Base-by-base conservation (phyloP, 2,113 vertebrate species). In the Zosterops hypoxanthus region DNA sequence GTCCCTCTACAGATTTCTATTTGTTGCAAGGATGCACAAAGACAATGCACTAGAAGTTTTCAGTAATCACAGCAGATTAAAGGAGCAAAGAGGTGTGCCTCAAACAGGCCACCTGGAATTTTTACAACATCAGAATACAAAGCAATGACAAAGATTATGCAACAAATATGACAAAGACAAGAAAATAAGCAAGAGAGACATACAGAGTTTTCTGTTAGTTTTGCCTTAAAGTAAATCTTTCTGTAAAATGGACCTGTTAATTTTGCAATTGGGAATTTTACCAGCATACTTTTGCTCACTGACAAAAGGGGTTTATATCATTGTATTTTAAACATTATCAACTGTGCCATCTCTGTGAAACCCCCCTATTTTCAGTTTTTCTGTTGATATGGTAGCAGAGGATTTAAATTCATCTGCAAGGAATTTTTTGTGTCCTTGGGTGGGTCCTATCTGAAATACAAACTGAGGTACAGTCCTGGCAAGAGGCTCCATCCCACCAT, bases 281-380 rank as follows among this genome's bases (percentile, higher is more conserved):
- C 21, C 41, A 71, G 17, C 28, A 59, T 2, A 2, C 34, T 81
- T 89, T 24, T 56, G 36, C 36, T 84, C 61, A 77, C 10, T 72
- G 19, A 91, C 6, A 25, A 50, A 56, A 16, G 4, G 22, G 4
- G 2, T 2, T 56, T 59, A 34, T 39, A 39, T 50, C 0, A 23
- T 28, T 64, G 18, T 1, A 61, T 86, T 64, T 56, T 12, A 70
- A 64, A 39, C 0, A 1, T 47, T 64, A 63, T 36, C 11, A 60
- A 9, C 36, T 44, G 28, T 33, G 8, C 39, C 44, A 53, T 55
- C 18, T 65, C 42, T 33, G 23, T 72, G 66, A 94, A 69, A 91
- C 57, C 14, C 24, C 46, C 28, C 6, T 14, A 8, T 63, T 85
- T 76, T 61, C 52, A 52, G 47, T 29, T 85, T 26, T 72, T 52